These are phyloP conservation scores for Trichogramma evanescens DNA, from an alignment of 2,888 invertebrate species.

Conservation along the genomic window DNA sequence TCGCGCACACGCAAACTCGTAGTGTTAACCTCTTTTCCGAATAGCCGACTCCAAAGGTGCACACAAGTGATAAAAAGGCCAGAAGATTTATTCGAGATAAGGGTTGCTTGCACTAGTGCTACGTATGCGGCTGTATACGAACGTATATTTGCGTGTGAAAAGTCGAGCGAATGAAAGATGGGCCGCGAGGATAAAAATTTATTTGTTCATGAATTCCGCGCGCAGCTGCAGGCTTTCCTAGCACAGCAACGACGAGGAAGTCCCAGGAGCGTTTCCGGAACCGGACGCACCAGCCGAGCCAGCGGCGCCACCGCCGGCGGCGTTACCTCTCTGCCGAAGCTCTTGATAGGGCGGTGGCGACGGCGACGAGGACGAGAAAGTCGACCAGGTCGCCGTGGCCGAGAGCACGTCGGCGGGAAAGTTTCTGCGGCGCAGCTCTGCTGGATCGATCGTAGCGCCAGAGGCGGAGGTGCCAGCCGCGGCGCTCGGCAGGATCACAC, in stretches of 20 bases:
- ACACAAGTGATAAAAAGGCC: too few relatives aligned
- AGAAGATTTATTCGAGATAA: too few relatives aligned
- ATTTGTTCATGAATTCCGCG: neutral
- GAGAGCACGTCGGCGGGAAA: slow-evolving; percentile 20
- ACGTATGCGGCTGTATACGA: neutral
- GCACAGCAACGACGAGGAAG: slow-evolving; percentile 36
- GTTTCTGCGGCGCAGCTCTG: slow-evolving; percentile 17
- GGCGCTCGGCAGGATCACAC: too few relatives aligned
- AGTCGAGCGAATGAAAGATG: neutral
- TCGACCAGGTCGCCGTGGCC: slow-evolving; percentile 22
- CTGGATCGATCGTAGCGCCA: neutral
- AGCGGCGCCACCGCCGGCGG: neutral
- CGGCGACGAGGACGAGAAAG: slow-evolving; percentile 38
- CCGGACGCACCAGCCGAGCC: slow-evolving; percentile 26
- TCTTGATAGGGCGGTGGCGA: slow-evolving; percentile 42
- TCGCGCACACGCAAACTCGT: too few relatives aligned
- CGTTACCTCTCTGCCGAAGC: slow-evolving; percentile 27
- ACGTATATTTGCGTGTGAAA: neutral
- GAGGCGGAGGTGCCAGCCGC: neutral
- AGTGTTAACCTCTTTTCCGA: too few relatives aligned
- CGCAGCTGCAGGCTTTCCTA: slow-evolving; percentile 20
- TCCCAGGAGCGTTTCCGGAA: slow-evolving; percentile 19
- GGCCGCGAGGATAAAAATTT: neutral
- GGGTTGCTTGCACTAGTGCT: too few relatives aligned
- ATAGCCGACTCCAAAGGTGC: too few relatives aligned